A percentile compares a stretch with the other conserved stretches of the same genome.
These are phyloP conservation scores for Theodoxus fluviatilis DNA, from an alignment of 2,888 invertebrate genomes.

Conservation along the genomic window DNA sequence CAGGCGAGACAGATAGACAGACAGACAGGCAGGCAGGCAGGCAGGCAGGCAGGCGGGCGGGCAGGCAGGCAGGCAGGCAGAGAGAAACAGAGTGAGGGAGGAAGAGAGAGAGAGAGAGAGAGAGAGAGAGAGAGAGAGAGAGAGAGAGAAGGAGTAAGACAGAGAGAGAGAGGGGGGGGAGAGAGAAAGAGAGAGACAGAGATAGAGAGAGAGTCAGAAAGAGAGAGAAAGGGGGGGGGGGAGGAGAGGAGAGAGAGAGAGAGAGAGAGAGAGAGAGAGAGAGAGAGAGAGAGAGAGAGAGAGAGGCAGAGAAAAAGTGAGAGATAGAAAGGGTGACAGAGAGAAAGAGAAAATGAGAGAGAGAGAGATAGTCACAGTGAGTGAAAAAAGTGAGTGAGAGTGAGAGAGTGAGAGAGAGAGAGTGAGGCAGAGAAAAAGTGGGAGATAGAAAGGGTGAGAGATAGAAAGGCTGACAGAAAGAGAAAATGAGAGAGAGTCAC, in stretches of 20 bases:
- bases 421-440: not conserved
- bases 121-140: not conserved
- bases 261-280: not conserved
- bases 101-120: not conserved
- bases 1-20: not conserved
- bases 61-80: too few species aligned
- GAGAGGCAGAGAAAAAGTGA: not conserved
- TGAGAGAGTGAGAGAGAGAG: not conserved
- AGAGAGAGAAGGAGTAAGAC: not conserved
- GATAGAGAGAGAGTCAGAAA: conserved; percentile 6
- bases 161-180: not conserved
- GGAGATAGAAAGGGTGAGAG: not conserved
- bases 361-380: not conserved
- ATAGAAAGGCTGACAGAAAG: not conserved
- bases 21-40: too few species aligned
- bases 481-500: not conserved
- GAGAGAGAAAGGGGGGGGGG: not conserved
- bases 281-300: not conserved
- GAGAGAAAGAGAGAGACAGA: not conserved
- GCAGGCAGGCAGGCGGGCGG: too few species aligned
- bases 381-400: not conserved
- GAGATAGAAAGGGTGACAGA: not conserved
- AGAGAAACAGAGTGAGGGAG: not conserved
- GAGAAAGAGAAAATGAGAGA: not conserved
- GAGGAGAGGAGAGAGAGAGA: not conserved